Conservation (phyloP, 2,113 vertebrate genomes). For the Campylomormyrus numenius region DNA sequence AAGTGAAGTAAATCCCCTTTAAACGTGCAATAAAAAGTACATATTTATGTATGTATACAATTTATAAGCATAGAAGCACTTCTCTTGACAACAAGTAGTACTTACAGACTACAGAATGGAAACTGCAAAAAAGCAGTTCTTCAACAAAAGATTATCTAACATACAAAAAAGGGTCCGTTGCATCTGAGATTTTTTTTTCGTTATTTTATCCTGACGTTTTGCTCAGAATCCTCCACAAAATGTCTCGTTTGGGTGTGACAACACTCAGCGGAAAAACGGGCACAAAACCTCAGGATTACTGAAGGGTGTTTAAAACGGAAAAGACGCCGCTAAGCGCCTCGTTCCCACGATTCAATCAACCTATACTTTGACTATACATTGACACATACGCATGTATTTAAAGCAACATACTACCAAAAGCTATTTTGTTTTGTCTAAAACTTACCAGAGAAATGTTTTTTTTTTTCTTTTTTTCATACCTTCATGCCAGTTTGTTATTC, state of each 20-base stretch:
- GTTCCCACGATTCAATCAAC: constrained; percentile 52
- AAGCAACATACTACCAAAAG: constrained; percentile 66
- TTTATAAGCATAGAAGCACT: constrained; percentile 93
- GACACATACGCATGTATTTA: constrained; percentile 56
- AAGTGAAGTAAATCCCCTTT: constrained; percentile 76
- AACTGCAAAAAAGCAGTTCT: constrained; percentile 71
- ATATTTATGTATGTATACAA: constrained; percentile 93
- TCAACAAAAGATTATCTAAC: constrained; percentile 69
- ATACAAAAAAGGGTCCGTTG: constrained; percentile 72
- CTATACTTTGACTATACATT: constrained; percentile 55
- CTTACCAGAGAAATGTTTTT: constrained; percentile 45
- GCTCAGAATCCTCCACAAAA: constrained; percentile 56
- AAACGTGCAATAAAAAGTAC: constrained; percentile 98
- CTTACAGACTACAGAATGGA: constrained; percentile 92
- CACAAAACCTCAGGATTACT: constrained; percentile 42
- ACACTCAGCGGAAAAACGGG: constrained; percentile 46
- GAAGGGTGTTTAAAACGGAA: constrained; percentile 28
- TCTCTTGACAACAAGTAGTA: constrained; percentile 84
- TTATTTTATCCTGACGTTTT: constrained; percentile 61
- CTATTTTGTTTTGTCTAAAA: constrained; percentile 53
- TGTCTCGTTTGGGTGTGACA: constrained; percentile 27
- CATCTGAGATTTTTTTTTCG: constrained; percentile 66
- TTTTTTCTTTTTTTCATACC: constrained; percentile 35
- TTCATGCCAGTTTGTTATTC: constrained; percentile 46
- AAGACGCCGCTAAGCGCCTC: constrained; percentile 34